Conservation (phyloP, 2,113 vertebrate species). For the Eclectus roratus region DNA sequence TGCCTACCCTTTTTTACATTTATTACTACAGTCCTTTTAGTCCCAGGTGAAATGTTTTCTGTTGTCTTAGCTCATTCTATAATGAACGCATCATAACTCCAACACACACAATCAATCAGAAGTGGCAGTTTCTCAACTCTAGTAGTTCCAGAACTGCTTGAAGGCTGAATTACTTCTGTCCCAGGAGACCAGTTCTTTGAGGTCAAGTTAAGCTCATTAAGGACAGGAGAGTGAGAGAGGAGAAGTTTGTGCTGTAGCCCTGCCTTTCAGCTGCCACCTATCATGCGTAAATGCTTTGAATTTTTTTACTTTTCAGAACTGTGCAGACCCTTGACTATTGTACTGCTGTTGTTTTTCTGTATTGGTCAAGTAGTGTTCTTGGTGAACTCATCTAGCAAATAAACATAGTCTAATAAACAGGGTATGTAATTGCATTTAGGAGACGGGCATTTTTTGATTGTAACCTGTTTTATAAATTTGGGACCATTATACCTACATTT, state of each 20-base stretch:
- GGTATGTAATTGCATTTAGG: background rate
- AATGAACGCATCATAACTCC: constrained; percentile 3
- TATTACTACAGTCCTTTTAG: background rate
- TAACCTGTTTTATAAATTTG: background rate
- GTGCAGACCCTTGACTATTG: background rate
- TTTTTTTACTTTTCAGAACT: background rate
- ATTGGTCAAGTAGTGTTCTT: background rate
- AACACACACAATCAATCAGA: constrained; percentile 3
- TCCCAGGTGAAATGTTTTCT: background rate
- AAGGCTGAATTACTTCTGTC: constrained; percentile 7
- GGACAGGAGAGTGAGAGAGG: background rate
- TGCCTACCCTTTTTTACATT: background rate
- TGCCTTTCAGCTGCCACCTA: background rate
- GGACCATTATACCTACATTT: background rate
- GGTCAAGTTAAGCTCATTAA: constrained; percentile 21
- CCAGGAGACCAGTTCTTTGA: constrained; percentile 1
- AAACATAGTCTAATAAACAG: background rate
- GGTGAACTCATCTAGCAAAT: accelerated
- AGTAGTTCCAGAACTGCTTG: background rate
- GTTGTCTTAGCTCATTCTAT: background rate
- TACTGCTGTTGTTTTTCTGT: background rate
- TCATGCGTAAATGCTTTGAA: background rate
- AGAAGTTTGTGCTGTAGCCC: background rate
- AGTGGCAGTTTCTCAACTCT: background rate
- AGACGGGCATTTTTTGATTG: background rate